Conservation (phyloP, 2,113 vertebrate genomes). For the Xiphorhynchus elegans region DNA sequence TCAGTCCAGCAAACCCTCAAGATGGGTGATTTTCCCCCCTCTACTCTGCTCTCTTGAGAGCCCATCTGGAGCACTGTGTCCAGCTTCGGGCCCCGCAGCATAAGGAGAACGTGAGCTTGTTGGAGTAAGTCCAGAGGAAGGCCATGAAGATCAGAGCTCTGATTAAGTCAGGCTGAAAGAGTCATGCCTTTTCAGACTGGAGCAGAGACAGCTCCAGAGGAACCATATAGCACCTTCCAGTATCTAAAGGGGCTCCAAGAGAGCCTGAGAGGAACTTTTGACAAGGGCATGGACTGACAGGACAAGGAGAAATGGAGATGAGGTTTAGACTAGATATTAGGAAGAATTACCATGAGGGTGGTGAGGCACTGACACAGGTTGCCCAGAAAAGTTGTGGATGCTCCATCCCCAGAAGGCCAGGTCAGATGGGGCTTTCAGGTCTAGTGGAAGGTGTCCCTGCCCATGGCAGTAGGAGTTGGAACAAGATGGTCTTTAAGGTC, state of each 20-base stretch:
- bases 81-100: neutral
- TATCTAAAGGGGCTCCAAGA: neutral
- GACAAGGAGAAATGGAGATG: neutral
- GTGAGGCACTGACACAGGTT: neutral
- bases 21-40: neutral
- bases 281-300: neutral
- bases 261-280: neutral
- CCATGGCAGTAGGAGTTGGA: neutral
- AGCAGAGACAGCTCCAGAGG: neutral
- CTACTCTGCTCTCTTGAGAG: fast-evolving
- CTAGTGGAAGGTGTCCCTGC: neutral
- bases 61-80: neutral
- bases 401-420: neutral
- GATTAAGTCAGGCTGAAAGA: neutral
- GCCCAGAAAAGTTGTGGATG: neutral
- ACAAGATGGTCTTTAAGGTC: neutral
- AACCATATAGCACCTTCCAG: neutral
- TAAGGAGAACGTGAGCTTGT: neutral
- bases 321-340: neutral
- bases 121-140: neutral
- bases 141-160: neutral
- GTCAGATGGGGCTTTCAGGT: neutral
- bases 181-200: neutral
- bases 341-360: neutral
- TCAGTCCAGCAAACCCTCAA: neutral